Conservation (phyloP, 2,888 invertebrate species). For the Parascotia fuliginaria region DNA sequence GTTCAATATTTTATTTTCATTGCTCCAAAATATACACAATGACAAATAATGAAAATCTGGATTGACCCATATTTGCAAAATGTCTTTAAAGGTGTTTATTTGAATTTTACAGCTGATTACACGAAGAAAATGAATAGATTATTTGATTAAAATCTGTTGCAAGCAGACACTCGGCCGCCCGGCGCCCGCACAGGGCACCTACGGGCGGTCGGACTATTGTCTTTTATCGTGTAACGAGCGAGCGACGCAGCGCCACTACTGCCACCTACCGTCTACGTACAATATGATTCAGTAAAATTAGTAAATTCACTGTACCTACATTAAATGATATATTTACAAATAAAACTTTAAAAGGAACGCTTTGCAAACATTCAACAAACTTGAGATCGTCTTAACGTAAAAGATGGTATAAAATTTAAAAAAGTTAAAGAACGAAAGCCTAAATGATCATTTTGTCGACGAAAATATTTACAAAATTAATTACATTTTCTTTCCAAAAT, state of each 20-base stretch:
- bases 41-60: conserved; percentile 79
- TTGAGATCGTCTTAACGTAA: conserved; percentile 86
- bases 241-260: conserved; percentile 41
- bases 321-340: conserved; percentile 83
- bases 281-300: conserved; percentile 75
- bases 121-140: conserved; percentile 80
- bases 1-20: conserved; percentile 84
- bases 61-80: conserved; percentile 73
- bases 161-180: conserved; percentile 60
- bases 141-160: conserved; percentile 72
- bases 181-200: conserved; percentile 22
- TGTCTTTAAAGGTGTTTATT: conserved; percentile 79
- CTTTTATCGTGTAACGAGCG: conserved; percentile 58
- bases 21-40: conserved; percentile 85
- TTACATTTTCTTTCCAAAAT: conserved; percentile 57
- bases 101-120: conserved; percentile 80
- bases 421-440: conserved; percentile 79
- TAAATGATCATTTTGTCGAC: conserved; percentile 66
- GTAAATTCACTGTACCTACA: conserved; percentile 82
- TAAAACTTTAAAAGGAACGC: conserved; percentile 86
- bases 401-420: conserved; percentile 81
- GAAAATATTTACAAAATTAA: conserved; percentile 76
- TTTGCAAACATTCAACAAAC: conserved; percentile 86
- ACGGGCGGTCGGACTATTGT: conserved; percentile 54
- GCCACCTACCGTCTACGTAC: conserved; percentile 63